phyloP scores from a whole-genome alignment of 2,888 invertebrate genomes.

The Frankliniella intonsa region DNA sequence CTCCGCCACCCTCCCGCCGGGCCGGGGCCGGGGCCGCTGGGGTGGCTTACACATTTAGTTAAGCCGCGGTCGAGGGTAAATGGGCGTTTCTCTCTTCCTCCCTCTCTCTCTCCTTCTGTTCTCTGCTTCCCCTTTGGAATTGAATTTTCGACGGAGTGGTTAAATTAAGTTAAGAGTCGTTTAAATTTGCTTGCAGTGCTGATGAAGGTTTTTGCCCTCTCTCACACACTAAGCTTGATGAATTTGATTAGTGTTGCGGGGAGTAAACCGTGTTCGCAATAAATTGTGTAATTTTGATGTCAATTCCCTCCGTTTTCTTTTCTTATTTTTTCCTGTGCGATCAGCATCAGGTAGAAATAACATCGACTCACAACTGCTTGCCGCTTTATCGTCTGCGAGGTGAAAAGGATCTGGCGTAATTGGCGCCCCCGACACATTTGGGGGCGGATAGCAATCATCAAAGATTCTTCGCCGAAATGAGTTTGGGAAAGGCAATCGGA shows the following conservation, averaged over 20 bases:
- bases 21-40: not conserved
- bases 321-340: not conserved
- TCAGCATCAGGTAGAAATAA: not conserved
- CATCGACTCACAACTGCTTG: not conserved
- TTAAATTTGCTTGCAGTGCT: not conserved
- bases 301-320: not conserved
- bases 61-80: not conserved
- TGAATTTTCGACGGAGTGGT: not conserved
- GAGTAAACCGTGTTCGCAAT: too few species aligned
- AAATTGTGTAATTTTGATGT: too few species aligned
- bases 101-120: not conserved
- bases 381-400: not conserved
- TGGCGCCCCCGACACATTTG: not conserved
- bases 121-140: not conserved
- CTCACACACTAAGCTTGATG: not conserved
- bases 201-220: not conserved
- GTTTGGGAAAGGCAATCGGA: not conserved
- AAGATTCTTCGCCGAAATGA: constrained; percentile 5
- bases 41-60: not conserved
- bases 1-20: not conserved
- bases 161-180: not conserved
- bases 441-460: not conserved
- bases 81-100: not conserved
- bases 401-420: not conserved
- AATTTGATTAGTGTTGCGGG: too few species aligned